Evolutionary conservation across 2,888 invertebrate species (phyloP).

Genomic region (Apoderus coryli): DNA sequence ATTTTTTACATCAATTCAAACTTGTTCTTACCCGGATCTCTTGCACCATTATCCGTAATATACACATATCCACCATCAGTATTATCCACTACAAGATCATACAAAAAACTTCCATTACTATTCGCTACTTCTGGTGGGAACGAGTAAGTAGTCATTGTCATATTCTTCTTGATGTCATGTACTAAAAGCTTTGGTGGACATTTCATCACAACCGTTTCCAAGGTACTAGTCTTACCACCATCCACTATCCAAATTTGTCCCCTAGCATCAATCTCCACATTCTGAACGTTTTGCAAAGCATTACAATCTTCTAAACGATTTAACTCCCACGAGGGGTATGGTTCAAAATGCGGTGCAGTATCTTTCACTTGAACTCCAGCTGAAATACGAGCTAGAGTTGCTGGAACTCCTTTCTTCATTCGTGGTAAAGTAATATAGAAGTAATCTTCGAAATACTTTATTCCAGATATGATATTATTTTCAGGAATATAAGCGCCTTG

Average conservation of each 20-base stretch:
- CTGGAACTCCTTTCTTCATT: slow-evolving; percentile 55
- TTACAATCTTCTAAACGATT: slow-evolving; percentile 51
- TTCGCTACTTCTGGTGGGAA: slow-evolving; percentile 47
- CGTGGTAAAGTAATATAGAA: slow-evolving; percentile 56
- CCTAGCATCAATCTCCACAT: slow-evolving; percentile 51
- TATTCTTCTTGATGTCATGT: slow-evolving; percentile 47
- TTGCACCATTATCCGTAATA: slow-evolving; percentile 53
- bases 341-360: slow-evolving; percentile 44
- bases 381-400: slow-evolving; percentile 47
- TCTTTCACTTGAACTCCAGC: slow-evolving; percentile 33
- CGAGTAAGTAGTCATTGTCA: slow-evolving; percentile 37
- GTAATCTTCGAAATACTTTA: slow-evolving; percentile 50
- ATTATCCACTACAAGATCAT: slow-evolving; percentile 59
- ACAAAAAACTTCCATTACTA: slow-evolving; percentile 44
- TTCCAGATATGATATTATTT: slow-evolving; percentile 53
- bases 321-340: slow-evolving; percentile 59
- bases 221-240: slow-evolving; percentile 48
- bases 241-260: slow-evolving; percentile 58
- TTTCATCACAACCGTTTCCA: slow-evolving; percentile 37
- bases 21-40: slow-evolving; percentile 45
- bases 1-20: too few species aligned
- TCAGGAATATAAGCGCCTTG: slow-evolving; percentile 47
- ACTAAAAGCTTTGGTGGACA: slow-evolving; percentile 57
- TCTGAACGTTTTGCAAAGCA: slow-evolving; percentile 60
- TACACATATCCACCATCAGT: slow-evolving; percentile 53